Evolutionary conservation across 2,888 invertebrate species (phyloP).

Genomic region (Agonopterix alstromeriana): DNA sequence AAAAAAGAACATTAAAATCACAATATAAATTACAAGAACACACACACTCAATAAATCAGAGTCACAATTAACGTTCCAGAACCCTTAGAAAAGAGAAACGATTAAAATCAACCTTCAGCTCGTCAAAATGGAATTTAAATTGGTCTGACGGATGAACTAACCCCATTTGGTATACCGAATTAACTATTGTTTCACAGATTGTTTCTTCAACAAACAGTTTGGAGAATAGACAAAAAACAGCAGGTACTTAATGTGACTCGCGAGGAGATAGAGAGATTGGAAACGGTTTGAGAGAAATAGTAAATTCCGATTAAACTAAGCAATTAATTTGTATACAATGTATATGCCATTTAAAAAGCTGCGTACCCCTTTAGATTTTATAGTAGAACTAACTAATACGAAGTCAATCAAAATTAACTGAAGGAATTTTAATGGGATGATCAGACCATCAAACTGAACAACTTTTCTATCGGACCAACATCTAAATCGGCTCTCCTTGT

Average conservation of each 20-base stretch:
- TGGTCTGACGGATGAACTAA: constrained; percentile 33
- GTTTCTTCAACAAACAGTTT: constrained; percentile 59
- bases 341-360: no score
- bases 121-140: constrained; percentile 61
- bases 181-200: constrained; percentile 66
- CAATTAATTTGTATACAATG: no score
- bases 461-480: no score
- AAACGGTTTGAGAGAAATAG: background rate
- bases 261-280: background rate
- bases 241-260: constrained; percentile 39
- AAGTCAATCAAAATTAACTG: no score
- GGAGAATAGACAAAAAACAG: constrained; percentile 62
- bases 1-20: constrained; percentile 6
- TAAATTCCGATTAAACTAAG: no score
- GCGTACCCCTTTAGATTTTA: no score
- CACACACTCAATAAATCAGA: constrained; percentile 48
- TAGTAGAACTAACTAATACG: no score
- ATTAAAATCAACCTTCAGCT: constrained; percentile 35
- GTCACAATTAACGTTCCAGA: constrained; percentile 37
- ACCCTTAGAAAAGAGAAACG: constrained; percentile 24
- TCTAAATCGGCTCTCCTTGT: no score
- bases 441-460: no score
- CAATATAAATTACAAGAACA: constrained; percentile 22
- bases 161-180: constrained; percentile 40
- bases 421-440: no score